Evolutionary conservation across 2,113 vertebrate genomes (phyloP).

Genomic region (Tylochromis polylepis): DNA sequence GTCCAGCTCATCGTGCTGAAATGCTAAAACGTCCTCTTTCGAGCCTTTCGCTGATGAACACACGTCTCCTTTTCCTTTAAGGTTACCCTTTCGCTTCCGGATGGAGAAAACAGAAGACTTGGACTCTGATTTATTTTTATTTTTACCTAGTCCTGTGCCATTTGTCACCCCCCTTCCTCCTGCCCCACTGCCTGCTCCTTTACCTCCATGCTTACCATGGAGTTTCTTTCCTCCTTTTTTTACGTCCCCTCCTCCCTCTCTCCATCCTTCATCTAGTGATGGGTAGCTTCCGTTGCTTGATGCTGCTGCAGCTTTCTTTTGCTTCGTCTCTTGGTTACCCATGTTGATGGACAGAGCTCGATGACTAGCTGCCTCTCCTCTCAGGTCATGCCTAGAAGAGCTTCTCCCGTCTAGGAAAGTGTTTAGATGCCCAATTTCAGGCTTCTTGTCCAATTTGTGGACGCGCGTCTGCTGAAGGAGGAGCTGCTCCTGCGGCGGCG

Average conservation of each 20-base stretch:
- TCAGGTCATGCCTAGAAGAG: conserved; percentile 78
- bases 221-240: conserved; percentile 87
- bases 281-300: conserved; percentile 75
- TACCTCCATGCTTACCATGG: conserved; percentile 78
- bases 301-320: conserved; percentile 72
- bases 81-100: conserved; percentile 85
- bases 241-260: conserved; percentile 79
- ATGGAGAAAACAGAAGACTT: conserved; percentile 91
- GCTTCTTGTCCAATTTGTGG: background rate
- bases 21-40: conserved; percentile 83
- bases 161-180: conserved; percentile 60
- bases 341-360: conserved; percentile 67
- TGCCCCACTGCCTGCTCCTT: conserved; percentile 51
- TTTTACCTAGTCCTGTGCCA: conserved; percentile 71
- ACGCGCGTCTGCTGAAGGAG: background rate
- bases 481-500: background rate
- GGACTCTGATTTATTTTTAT: conserved; percentile 86
- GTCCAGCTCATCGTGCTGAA: conserved; percentile 81
- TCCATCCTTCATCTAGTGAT: conserved; percentile 76
- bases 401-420: background rate
- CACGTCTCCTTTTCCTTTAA: conserved; percentile 76
- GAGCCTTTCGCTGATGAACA: conserved; percentile 75
- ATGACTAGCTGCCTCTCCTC: conserved; percentile 14
- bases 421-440: conserved; percentile 3
- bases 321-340: conserved; percentile 97